Evolutionary conservation across 1,140 invertebrate genomes (phyloP), one percentile per base, ranked within the genome.

Genomic region (Cataglyphis hispanica): DNA sequence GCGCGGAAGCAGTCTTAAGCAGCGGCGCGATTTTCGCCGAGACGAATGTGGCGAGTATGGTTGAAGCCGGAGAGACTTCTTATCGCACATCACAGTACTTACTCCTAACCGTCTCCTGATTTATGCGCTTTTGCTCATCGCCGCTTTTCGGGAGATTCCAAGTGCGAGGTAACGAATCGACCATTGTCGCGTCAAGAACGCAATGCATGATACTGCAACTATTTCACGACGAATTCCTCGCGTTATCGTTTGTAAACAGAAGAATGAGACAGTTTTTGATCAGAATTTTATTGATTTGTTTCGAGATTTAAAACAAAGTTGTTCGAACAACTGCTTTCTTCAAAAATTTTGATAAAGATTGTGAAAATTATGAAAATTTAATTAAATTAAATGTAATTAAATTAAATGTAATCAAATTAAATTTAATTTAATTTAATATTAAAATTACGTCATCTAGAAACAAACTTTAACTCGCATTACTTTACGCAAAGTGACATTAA

Each of bases 141-240:
- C 40, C 40, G 70, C 60, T 75, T 67, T 75, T 53, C 61, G 53
- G 70, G 46, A 80, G 46, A 50, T 50, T 50, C 16, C 64, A 69
- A 87, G 86, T 66, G 89, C 78, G 78, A 88, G 88, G 88, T 88
- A 91, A 91, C 89, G 87, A 91, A 91, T 91, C 89, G 91, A 76
- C 86, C 80, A 91, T 92, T 90, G 90, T 91, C 90, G 85, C 89
- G 87, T 91, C 89, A 90, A 27, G 27, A 16, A 43, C 58, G 37
- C 72, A 8, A 87, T 40, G 63, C 56, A 37, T 56, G 43, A 50
- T 46, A 22, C 72, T 72, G 77, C 50, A 58, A 43, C 37, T 31
- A 13, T 31, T 74, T 34, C 5, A 7, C 50, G 58, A 46, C 13
- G 53, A 22, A 5, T 56, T 31, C 11, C 31, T 56, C 22, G n/a